A percentile compares a stretch with the other conserved stretches of the same genome.
phyloP scores from a whole-genome alignment of 2,888 invertebrate genomes.

The Leucozona laternaria region DNA sequence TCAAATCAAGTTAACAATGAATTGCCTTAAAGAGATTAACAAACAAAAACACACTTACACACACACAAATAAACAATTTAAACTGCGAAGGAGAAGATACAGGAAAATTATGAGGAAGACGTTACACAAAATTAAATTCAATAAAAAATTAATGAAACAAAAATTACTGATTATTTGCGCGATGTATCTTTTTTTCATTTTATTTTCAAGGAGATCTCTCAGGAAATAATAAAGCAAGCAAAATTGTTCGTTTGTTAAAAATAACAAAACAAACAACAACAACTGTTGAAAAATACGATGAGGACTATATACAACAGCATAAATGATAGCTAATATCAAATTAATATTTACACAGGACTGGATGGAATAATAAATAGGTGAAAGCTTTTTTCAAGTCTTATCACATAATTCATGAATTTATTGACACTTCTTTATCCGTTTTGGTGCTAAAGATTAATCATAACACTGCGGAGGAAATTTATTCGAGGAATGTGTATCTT shows the following conservation, averaged over 20 bases:
- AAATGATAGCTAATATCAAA: constrained; percentile 19
- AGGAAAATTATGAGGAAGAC: not conserved
- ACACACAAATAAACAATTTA: not conserved
- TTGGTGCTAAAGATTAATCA: constrained; percentile 26
- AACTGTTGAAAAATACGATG: not conserved
- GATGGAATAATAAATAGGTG: constrained; percentile 47
- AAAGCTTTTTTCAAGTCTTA: constrained; percentile 54
- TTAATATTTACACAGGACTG: constrained; percentile 42
- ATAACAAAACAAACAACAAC: not conserved
- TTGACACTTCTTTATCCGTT: constrained; percentile 31
- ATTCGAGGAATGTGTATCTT: not conserved
- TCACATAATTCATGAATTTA: constrained; percentile 43
- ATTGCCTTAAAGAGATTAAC: not conserved
- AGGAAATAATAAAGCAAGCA: not conserved
- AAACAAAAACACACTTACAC: not conserved
- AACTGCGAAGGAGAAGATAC: not conserved
- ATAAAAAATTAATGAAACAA: constrained; percentile 36
- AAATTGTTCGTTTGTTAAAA: not conserved
- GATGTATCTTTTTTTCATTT: not conserved
- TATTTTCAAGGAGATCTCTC: not conserved
- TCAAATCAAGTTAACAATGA: not conserved
- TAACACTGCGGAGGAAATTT: constrained; percentile 19
- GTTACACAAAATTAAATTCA: constrained; percentile 14
- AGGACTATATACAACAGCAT: not conserved
- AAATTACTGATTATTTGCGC: constrained; percentile 11